Evolutionary conservation across 1,140 invertebrate species (phyloP).

Genomic region (Brachystomella parvula): DNA sequence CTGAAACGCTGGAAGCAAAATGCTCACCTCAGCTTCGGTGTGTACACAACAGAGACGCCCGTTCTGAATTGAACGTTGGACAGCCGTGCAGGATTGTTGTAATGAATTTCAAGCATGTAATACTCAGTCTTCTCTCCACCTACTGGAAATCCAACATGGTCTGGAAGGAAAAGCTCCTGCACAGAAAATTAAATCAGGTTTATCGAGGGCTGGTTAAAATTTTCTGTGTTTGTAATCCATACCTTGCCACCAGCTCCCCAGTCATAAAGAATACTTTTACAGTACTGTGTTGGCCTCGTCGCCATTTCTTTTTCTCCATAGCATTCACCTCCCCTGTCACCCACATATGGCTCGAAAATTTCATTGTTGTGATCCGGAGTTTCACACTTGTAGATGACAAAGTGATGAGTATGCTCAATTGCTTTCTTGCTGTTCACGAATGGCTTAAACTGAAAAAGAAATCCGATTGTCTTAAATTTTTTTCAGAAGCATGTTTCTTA

Average conservation of each 20-base stretch:
- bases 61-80: constrained; percentile 55
- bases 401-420: constrained; percentile 33
- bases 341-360: constrained; percentile 23
- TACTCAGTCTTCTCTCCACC: constrained; percentile 26
- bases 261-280: constrained; percentile 23
- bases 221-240: neutral
- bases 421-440: constrained; percentile 20
- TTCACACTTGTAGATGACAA: constrained; percentile 31
- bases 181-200: neutral
- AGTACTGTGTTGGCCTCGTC: constrained; percentile 20
- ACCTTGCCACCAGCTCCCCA: constrained; percentile 31
- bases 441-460: constrained; percentile 24
- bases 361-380: constrained; percentile 12
- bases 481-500: neutral
- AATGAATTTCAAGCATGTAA: constrained; percentile 53
- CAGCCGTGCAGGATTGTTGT: constrained; percentile 52
- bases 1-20: constrained; percentile 1
- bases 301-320: constrained; percentile 22
- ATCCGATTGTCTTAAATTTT: neutral
- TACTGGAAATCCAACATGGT: constrained; percentile 29
- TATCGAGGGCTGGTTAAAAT: constrained; percentile 2
- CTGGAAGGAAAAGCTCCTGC: constrained; percentile 25
- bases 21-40: constrained; percentile 50
- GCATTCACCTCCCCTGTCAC: constrained; percentile 26
- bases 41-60: constrained; percentile 60